phyloP scores from a whole-genome alignment of 2,888 invertebrate species.

The Lycophotia porphyrea region DNA sequence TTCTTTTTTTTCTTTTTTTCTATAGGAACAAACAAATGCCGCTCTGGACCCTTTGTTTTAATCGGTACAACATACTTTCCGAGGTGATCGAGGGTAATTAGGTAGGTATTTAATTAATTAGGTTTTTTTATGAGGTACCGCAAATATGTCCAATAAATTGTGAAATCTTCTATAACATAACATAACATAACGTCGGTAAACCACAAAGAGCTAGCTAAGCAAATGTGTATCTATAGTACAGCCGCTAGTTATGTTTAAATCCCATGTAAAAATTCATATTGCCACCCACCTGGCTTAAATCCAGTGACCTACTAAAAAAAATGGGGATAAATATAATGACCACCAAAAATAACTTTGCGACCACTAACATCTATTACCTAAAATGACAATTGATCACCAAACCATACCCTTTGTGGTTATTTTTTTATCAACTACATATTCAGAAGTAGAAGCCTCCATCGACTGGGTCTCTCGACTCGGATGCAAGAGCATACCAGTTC shows the following conservation, averaged over 20 bases:
- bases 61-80: constrained; percentile 39
- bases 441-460: too few species aligned
- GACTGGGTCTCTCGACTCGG: too few species aligned
- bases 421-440: too few species aligned
- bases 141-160: too few species aligned
- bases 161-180: not conserved
- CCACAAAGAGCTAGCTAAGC: not conserved
- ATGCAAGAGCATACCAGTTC: too few species aligned
- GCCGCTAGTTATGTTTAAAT: not conserved
- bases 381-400: too few species aligned
- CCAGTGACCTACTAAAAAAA: fast-evolving
- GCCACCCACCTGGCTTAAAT: not conserved
- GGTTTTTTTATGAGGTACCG: too few species aligned
- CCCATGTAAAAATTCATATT: not conserved
- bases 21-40: constrained; percentile 41
- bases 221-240: not conserved
- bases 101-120: too few species aligned
- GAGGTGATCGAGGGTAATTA: constrained; percentile 20
- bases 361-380: too few species aligned
- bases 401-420: too few species aligned
- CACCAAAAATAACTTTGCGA: too few species aligned
- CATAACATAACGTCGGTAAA: not conserved
- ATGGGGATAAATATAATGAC: too few species aligned
- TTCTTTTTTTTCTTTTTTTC: constrained; percentile 54
- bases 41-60: constrained; percentile 22